Evolutionary conservation across 2,888 invertebrate genomes (phyloP).

Genomic region (Pyrochroa serraticornis): DNA sequence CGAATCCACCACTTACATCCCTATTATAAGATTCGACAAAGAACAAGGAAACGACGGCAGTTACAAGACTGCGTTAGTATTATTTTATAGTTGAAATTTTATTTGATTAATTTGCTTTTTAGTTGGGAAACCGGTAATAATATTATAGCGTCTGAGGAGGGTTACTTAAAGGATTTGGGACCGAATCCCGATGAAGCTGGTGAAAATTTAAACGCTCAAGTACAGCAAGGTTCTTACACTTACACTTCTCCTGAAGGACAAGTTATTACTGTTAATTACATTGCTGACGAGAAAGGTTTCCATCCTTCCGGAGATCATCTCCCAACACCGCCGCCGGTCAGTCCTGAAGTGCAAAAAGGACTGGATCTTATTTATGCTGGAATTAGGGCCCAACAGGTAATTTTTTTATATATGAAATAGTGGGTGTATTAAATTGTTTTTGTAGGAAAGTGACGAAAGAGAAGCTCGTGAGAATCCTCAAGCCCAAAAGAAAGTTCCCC

Average conservation of each 20-base stretch:
- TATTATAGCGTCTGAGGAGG: slow-evolving; percentile 79
- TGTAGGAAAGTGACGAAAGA: slow-evolving; percentile 65
- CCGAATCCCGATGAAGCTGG: slow-evolving; percentile 60
- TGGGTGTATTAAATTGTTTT: slow-evolving; percentile 33
- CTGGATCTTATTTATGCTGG: slow-evolving; percentile 86
- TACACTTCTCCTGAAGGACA: slow-evolving; percentile 83
- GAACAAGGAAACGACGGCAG: slow-evolving; percentile 84
- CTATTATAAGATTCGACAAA: slow-evolving; percentile 81
- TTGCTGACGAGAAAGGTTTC: slow-evolving; percentile 84
- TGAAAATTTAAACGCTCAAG: slow-evolving; percentile 71
- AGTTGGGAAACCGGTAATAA: slow-evolving; percentile 86
- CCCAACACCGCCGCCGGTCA: slow-evolving; percentile 83
- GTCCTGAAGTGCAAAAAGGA: slow-evolving; percentile 85
- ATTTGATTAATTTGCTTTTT: slow-evolving; percentile 31
- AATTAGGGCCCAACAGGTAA: slow-evolving; percentile 70
- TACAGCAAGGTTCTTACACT: slow-evolving; percentile 78
- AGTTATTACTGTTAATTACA: slow-evolving; percentile 76
- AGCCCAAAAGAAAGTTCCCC: slow-evolving; percentile 57
- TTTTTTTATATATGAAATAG: neutral
- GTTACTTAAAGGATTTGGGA: slow-evolving; percentile 69
- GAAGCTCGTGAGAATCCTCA: slow-evolving; percentile 64
- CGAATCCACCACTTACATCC: slow-evolving; percentile 76
- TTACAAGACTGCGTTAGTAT: slow-evolving; percentile 76
- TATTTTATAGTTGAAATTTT: slow-evolving; percentile 21
- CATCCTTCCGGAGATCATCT: slow-evolving; percentile 81